phyloP scores from a whole-genome alignment of 2,113 vertebrate species.

The Hiodon tergisus region DNA sequence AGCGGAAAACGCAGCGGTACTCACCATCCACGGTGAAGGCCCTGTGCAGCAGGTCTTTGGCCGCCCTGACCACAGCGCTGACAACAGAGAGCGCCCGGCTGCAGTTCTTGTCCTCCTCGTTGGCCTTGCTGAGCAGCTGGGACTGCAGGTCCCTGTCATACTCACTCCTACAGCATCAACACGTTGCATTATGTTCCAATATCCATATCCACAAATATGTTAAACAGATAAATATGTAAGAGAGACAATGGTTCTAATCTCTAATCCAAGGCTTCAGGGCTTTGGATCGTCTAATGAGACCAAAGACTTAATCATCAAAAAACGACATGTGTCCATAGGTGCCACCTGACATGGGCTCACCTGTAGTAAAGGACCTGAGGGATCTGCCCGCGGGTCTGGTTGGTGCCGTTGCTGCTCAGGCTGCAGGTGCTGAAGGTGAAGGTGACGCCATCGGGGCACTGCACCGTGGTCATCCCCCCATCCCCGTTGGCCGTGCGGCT shows the following conservation, averaged over 20 bases:
- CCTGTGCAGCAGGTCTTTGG: constrained; percentile 91
- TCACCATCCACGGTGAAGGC: constrained; percentile 96
- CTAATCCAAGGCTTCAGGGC: background rate
- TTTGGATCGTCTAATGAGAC: background rate
- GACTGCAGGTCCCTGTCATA: constrained; percentile 95
- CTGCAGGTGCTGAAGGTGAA: constrained; percentile 97
- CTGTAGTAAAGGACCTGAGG: constrained; percentile 97
- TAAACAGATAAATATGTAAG: too few species aligned
- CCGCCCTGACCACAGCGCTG: constrained; percentile 87
- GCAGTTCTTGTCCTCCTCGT: constrained; percentile 97
- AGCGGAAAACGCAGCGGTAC: constrained; percentile 13
- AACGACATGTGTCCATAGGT: background rate
- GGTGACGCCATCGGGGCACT: constrained; percentile 87
- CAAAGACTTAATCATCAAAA: too few species aligned
- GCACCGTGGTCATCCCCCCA: constrained; percentile 94
- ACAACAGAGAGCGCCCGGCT: constrained; percentile 92
- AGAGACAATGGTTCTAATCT: too few species aligned
- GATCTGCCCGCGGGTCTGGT: constrained; percentile 94
- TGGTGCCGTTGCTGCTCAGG: constrained; percentile 97
- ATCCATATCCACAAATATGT: too few species aligned
- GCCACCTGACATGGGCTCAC: constrained; percentile 49
- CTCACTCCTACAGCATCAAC: constrained; percentile 75
- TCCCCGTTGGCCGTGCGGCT: constrained; percentile 98
- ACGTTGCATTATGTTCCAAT: background rate
- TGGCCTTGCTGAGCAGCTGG: constrained; percentile 94